Evolutionary conservation across 2,113 vertebrate species (phyloP).

Genomic region (Paedocypris sp.): DNA sequence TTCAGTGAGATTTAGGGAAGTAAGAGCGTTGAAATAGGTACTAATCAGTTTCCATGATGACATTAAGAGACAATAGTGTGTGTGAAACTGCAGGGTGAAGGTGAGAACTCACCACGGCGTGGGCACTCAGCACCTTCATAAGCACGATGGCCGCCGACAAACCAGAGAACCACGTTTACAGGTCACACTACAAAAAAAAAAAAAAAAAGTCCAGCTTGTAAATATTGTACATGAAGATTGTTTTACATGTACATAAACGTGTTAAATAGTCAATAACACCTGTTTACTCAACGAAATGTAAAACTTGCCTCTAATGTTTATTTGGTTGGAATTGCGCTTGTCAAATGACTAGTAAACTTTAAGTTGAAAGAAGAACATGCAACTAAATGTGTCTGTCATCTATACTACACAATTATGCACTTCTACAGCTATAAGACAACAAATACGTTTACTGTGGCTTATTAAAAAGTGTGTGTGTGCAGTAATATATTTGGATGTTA

Average conservation of each 20-base stretch:
- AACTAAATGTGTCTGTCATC: no score
- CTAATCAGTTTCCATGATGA: constrained; percentile 30
- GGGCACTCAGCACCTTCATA: constrained; percentile 43
- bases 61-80: constrained; percentile 26
- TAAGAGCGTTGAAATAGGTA: constrained; percentile 12
- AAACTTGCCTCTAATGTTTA: no score
- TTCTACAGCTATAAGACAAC: no score
- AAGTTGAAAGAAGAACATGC: no score
- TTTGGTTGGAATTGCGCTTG: no score
- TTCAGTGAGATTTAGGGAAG: constrained; percentile 14
- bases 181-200: constrained; percentile 1
- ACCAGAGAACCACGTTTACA: constrained; percentile 3
- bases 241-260: neutral
- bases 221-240: neutral
- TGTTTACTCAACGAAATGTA: no score
- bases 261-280: no score
- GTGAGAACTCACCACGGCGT: constrained; percentile 38
- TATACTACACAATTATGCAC: no score
- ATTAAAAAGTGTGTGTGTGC: no score
- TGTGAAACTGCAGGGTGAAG: neutral
- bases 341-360: no score
- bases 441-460: no score
- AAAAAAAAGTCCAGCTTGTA: neutral
- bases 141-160: constrained; percentile 16
- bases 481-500: no score